A percentile compares a stretch with the other conserved stretches of the same genome.
Evolutionary conservation across 2,888 invertebrate species (phyloP).

Genomic region (Galerucella calmariensis): DNA sequence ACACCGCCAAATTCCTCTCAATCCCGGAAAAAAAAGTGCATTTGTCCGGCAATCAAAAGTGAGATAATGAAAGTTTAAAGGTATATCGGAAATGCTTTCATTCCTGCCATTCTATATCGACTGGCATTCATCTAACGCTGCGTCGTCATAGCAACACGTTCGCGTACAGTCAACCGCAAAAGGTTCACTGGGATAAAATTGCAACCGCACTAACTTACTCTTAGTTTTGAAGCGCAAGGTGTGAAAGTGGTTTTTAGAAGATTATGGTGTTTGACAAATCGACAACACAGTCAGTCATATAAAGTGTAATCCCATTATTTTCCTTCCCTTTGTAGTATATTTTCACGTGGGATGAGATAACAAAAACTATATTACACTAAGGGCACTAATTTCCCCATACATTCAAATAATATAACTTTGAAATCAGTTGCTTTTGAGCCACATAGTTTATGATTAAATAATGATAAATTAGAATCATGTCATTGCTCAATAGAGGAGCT

Average conservation of each 20-base stretch:
- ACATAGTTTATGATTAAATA: too few species aligned
- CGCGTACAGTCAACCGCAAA: conserved; percentile 60
- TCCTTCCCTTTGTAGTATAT: neutral
- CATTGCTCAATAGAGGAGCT: too few species aligned
- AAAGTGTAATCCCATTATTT: neutral
- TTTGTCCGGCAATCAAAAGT: conserved; percentile 28
- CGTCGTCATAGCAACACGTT: conserved; percentile 59
- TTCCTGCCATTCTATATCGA: conserved; percentile 54
- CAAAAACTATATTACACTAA: too few species aligned
- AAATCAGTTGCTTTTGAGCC: too few species aligned
- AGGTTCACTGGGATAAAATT: conserved; percentile 12
- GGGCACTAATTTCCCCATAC: too few species aligned
- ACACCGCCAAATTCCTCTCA: neutral
- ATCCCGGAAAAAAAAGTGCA: conserved; percentile 9
- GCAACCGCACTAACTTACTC: conserved; percentile 5
- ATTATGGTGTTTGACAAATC: neutral
- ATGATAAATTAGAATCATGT: too few species aligned
- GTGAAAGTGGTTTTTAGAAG: neutral
- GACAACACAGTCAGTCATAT: neutral
- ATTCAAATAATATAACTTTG: too few species aligned
- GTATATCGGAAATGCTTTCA: conserved; percentile 30
- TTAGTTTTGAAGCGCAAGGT: conserved; percentile 4
- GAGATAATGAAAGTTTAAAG: conserved; percentile 32
- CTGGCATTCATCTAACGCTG: conserved; percentile 56
- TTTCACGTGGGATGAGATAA: neutral